Base-by-base conservation (phyloP, 2,113 vertebrate species). In the Pomatorhinus ruficollis region DNA sequence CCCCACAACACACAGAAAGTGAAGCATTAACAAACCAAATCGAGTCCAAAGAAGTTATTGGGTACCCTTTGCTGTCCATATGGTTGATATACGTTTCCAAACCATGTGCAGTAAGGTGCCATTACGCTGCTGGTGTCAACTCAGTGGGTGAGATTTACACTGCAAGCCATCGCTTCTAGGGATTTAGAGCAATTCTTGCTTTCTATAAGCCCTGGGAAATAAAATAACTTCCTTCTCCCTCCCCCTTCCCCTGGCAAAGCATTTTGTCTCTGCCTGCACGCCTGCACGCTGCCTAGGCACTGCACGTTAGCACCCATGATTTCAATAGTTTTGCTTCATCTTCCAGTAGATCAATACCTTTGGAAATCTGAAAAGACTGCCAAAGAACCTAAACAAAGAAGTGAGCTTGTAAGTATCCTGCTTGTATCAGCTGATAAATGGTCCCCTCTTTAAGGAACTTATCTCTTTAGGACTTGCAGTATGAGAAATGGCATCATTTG, bases 401-500 rank as follows among this genome's bases (percentile, higher is more conserved):
- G 98, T 97, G 95, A 97, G 98, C 98, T 98, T 98, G 98, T 99
- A 99, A 98, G 98, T 98, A 98, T 98, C 98, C 98, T 96, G 98
- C 98, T 98, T 98, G 99, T 99, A 99, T 99, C 98, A 98, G 98
- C 99, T 99, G 99, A 99, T 99, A 99, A 99, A 99, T 99, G 98
- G 99, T 97, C 97, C 98, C 98, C 99, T 99, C 99, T 99, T 99
- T 99, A 99, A 99, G 98, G 99, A 99, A 99, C 99, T 99, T 99
- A 99, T 99, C 99, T 99, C 99, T 99, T 98, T 98, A 99, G 98
- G 99, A 99, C 99, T 99, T 98, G 98, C 98, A 96, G 98, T 98
- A 99, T 99, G 99, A 99, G 99, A 98, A 99, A 99, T 99, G 99
- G 99, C 98, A 99, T 99, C 99, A 99, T 99, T 99, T 99, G 99